These are phyloP conservation scores for Ophthalmolycus amberensis DNA, from an alignment of 2,113 vertebrate species.

Conservation along the genomic window DNA sequence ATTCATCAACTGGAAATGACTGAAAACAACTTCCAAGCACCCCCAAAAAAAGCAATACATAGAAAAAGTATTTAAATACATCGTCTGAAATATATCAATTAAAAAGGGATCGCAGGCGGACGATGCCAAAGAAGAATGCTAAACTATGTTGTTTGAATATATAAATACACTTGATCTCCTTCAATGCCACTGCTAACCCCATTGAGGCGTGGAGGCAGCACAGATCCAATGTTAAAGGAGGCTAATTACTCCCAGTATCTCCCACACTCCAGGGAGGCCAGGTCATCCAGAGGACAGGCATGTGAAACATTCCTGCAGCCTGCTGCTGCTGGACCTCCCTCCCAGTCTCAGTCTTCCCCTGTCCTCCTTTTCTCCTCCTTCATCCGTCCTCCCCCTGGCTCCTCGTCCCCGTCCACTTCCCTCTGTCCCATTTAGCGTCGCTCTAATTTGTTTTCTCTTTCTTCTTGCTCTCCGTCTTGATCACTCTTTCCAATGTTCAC, in stretches of 20 bases:
- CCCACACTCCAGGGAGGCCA: slow-evolving; percentile 77
- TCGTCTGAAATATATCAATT: background rate
- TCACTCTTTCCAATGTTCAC: background rate
- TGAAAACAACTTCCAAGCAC: slow-evolving; percentile 18
- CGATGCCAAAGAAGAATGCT: slow-evolving; percentile 14
- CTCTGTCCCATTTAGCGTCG: slow-evolving; percentile 31
- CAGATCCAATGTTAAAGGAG: slow-evolving; percentile 75
- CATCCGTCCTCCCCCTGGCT: slow-evolving; percentile 43
- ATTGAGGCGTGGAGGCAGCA: slow-evolving; percentile 59
- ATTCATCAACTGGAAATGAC: slow-evolving; percentile 45
- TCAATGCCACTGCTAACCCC: slow-evolving; percentile 79
- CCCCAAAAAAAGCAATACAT: background rate
- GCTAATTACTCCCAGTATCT: slow-evolving; percentile 80
- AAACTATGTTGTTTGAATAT: slow-evolving; percentile 50
- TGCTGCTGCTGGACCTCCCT: slow-evolving; percentile 64
- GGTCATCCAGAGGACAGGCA: slow-evolving; percentile 81
- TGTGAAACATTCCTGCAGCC: slow-evolving; percentile 79
- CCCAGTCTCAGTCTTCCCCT: slow-evolving; percentile 41
- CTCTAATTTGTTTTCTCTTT: slow-evolving; percentile 20
- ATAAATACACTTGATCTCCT: slow-evolving; percentile 72
- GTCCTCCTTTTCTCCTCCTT: slow-evolving; percentile 49
- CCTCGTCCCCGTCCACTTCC: slow-evolving; percentile 28
- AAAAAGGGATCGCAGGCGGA: background rate
- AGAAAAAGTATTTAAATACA: slow-evolving; percentile 4
- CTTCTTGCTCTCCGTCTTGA: background rate